These are phyloP conservation scores for Hyperopisus bebe DNA, from an alignment of 2,113 vertebrate species.

Conservation along the genomic window DNA sequence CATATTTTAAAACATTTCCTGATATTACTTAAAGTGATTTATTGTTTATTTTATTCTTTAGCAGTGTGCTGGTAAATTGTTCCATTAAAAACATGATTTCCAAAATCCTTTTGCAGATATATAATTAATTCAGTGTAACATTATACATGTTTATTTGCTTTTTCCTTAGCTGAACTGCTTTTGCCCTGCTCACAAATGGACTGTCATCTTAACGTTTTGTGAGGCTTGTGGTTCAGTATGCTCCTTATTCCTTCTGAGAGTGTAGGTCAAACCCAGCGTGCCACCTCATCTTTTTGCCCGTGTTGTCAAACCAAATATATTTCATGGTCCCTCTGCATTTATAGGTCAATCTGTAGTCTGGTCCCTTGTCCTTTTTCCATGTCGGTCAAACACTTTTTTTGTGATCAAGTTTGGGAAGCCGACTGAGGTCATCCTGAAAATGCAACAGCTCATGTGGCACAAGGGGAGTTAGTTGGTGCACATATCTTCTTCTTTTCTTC, in stretches of 20 bases:
- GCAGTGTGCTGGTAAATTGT: neutral
- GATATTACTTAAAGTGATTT: neutral
- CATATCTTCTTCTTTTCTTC: neutral
- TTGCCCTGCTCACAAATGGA: neutral
- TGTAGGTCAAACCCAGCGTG: neutral
- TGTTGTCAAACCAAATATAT: neutral
- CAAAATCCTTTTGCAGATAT: neutral
- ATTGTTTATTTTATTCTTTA: neutral
- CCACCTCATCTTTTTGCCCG: neutral
- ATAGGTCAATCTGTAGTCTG: neutral
- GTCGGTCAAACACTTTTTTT: neutral
- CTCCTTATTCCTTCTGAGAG: neutral
- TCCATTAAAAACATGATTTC: neutral
- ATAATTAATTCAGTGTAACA: neutral
- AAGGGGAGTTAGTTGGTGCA: neutral
- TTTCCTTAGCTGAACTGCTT: neutral
- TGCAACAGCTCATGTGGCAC: neutral
- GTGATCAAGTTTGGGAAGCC: neutral
- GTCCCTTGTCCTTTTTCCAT: neutral
- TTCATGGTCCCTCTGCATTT: neutral
- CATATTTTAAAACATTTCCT: neutral
- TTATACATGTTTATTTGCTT: neutral
- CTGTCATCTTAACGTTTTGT: neutral
- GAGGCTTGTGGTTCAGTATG: neutral
- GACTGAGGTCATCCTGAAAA: neutral